A percentile compares a stretch with the other conserved stretches of the same genome.
These are phyloP conservation scores for Listronotus bonariensis DNA, from an alignment of 1,140 invertebrate species.

Conservation along the genomic window DNA sequence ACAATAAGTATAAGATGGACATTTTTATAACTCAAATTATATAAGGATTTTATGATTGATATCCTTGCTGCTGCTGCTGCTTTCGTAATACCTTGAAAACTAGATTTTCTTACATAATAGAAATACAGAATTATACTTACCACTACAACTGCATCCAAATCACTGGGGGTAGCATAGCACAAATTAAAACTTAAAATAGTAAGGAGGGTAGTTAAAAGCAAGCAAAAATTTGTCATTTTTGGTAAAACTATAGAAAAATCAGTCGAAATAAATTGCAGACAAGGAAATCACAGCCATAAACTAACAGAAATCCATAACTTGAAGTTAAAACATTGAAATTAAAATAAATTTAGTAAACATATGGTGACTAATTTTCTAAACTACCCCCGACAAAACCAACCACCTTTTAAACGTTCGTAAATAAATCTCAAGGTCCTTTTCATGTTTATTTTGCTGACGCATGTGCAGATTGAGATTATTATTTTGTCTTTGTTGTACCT, in stretches of 20 bases:
- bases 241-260: too few relatives aligned
- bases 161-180: constrained; percentile 1
- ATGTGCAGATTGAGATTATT: too few relatives aligned
- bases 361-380: constrained; percentile 8
- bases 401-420: neutral
- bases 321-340: neutral
- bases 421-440: neutral
- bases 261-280: neutral
- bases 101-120: neutral
- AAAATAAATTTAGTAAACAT: neutral
- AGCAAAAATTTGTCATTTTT: too few relatives aligned
- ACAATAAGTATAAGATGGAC: too few relatives aligned
- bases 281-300: constrained; percentile 13
- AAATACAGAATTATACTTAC: constrained; percentile 3
- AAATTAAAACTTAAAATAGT: too few relatives aligned
- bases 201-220: too few relatives aligned
- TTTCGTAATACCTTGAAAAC: too few relatives aligned
- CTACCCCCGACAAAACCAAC: neutral
- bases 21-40: too few relatives aligned
- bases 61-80: too few relatives aligned
- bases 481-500: too few relatives aligned
- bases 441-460: neutral
- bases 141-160: constrained; percentile 25
- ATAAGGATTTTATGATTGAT: too few relatives aligned
- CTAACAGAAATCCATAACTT: neutral